A percentile compares a stretch with the other conserved stretches of the same genome.
Evolutionary conservation across 2,113 vertebrate genomes (phyloP).

Genomic region (Pardalotus punctatus): DNA sequence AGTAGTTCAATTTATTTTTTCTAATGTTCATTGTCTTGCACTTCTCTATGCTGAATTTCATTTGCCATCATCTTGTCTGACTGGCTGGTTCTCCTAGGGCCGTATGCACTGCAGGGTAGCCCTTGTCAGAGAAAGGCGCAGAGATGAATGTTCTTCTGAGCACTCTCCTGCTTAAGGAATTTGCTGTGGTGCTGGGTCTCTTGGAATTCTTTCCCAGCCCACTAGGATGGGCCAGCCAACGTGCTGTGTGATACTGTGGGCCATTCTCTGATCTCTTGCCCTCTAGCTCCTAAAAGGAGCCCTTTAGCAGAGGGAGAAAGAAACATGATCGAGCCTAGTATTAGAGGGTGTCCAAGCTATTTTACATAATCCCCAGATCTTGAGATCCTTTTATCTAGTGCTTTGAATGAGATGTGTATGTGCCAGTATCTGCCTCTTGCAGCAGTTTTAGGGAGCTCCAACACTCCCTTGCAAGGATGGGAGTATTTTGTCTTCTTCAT

Average conservation of each 20-base stretch:
- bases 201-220: not conserved
- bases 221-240: not conserved
- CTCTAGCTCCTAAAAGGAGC: not conserved
- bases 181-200: not conserved
- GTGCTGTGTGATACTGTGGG: not conserved
- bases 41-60: not conserved
- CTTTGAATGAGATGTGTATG: not conserved
- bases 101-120: not conserved
- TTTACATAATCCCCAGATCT: not conserved
- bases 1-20: slow-evolving; percentile 21
- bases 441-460: not conserved
- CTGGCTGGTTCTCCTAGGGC: not conserved
- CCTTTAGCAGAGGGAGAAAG: not conserved
- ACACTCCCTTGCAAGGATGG: not conserved
- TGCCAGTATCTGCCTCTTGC: not conserved
- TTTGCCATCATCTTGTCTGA: not conserved
- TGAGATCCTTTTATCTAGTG: not conserved
- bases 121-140: not conserved
- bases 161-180: not conserved
- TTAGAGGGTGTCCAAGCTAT: not conserved
- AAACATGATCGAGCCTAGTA: not conserved
- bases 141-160: not conserved
- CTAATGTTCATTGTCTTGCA: slow-evolving; percentile 13
- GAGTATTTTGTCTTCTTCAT: not conserved
- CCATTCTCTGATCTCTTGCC: not conserved